Evolutionary conservation across 2,888 invertebrate genomes (phyloP).

Genomic region (Papilio elwesi): DNA sequence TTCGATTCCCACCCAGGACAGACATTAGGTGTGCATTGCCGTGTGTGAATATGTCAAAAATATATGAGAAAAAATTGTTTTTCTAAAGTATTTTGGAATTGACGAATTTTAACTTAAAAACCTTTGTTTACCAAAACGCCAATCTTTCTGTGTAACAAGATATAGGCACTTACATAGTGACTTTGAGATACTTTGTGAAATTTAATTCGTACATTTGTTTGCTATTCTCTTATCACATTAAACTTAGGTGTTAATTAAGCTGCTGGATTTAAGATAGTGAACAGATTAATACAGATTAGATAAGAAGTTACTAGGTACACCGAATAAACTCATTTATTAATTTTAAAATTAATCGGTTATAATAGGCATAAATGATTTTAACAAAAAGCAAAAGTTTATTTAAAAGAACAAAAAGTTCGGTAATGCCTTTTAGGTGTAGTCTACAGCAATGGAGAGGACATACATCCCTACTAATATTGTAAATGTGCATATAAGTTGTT

Average conservation of each 20-base stretch:
- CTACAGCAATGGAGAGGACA: no score
- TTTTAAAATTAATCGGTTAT: background rate
- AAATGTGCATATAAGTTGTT: no score
- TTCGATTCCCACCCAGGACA: no score
- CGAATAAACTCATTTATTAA: background rate
- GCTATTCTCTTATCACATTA: conserved; percentile 9
- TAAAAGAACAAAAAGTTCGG: no score
- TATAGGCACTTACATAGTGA: no score
- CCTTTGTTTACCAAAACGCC: no score
- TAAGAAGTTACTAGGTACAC: background rate
- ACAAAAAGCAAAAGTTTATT: background rate
- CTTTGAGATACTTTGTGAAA: background rate
- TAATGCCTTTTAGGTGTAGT: no score
- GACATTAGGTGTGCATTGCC: no score
- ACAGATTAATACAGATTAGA: conserved; percentile 3
- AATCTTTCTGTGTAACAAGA: no score
- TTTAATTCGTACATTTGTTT: background rate
- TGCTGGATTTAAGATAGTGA: background rate
- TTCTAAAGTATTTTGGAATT: background rate
- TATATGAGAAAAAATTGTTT: background rate
- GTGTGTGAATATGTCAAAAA: background rate
- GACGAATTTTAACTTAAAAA: no score
- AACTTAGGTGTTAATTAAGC: background rate
- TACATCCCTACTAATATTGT: no score
- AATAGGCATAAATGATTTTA: background rate